Evolutionary conservation across 1,140 invertebrate genomes (phyloP).

Genomic region (Plutomurus gul): DNA sequence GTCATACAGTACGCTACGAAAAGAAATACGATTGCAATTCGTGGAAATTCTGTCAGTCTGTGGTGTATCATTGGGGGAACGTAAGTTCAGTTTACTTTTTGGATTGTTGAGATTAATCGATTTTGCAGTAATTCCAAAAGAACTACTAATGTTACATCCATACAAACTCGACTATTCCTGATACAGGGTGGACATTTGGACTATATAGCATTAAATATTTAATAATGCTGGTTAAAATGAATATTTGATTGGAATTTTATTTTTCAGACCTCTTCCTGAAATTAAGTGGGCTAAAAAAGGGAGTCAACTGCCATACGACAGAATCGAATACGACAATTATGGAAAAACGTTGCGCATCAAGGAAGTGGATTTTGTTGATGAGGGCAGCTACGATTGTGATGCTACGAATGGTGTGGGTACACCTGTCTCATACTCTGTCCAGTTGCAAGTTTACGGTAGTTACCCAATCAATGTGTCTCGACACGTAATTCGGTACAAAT

Average conservation of each 20-base stretch:
- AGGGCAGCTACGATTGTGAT: conserved; percentile 86
- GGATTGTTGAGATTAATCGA: neutral
- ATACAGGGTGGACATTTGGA: no score
- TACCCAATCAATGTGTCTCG: conserved; percentile 33
- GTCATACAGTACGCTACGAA: conserved; percentile 80
- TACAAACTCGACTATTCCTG: no score
- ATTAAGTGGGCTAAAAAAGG: conserved; percentile 80
- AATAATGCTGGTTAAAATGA: neutral
- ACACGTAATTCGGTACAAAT: no score
- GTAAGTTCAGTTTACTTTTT: conserved; percentile 61
- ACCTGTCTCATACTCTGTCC: conserved; percentile 81
- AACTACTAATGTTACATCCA: no score
- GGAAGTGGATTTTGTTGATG: conserved; percentile 81
- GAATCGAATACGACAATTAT: conserved; percentile 79
- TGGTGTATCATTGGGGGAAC: conserved; percentile 92
- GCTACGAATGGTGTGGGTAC: conserved; percentile 86
- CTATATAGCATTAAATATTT: no score
- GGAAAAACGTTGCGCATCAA: conserved; percentile 89
- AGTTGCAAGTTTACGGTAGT: conserved; percentile 74
- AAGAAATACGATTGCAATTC: conserved; percentile 79
- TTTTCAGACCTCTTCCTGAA: conserved; percentile 60
- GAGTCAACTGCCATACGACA: conserved; percentile 65
- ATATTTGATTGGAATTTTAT: neutral
- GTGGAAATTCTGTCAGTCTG: conserved; percentile 78
- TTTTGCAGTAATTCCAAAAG: no score